These are phyloP conservation scores for Ichneumon xanthorius DNA, from an alignment of 2,888 invertebrate genomes.

Conservation along the genomic window DNA sequence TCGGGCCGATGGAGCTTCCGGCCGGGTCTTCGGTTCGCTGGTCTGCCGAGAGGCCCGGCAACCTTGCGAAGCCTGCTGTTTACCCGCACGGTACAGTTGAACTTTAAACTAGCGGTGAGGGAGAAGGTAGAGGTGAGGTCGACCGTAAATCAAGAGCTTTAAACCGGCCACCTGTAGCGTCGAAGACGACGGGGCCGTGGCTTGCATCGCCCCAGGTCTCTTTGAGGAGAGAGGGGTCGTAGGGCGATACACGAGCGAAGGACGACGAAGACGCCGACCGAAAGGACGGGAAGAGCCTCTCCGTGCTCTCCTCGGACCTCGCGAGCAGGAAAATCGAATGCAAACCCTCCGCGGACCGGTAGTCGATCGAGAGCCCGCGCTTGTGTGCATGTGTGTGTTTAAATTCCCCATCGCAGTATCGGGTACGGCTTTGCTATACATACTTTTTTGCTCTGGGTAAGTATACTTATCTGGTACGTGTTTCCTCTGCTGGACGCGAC, in stretches of 20 bases:
- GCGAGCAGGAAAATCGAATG: conserved; percentile 66
- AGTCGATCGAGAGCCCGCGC: conserved; percentile 31
- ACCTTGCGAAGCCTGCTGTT: conserved; percentile 58
- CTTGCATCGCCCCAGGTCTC: conserved; percentile 57
- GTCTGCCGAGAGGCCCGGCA: conserved; percentile 38
- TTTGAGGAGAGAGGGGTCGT: conserved; percentile 33
- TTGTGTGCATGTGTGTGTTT: conserved; percentile 16
- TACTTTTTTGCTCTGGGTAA: background rate
- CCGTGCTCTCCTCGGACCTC: conserved; percentile 36
- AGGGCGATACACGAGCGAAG: conserved; percentile 48
- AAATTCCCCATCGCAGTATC: conserved; percentile 20
- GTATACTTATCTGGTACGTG: conserved; percentile 38
- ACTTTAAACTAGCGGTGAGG: conserved; percentile 59
- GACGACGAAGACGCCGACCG: conserved; percentile 50
- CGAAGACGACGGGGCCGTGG: conserved; percentile 56
- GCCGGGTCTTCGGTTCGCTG: conserved; percentile 46
- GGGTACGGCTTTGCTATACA: background rate
- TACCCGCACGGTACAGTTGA: conserved; percentile 61
- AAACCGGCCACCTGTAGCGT: conserved; percentile 80
- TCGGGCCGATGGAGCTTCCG: background rate
- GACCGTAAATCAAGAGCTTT: conserved; percentile 80
- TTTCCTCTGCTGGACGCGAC: conserved; percentile 1
- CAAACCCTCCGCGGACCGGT: conserved; percentile 44
- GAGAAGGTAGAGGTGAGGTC: conserved; percentile 76
- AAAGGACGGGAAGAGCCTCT: conserved; percentile 33